phyloP scores from a whole-genome alignment of 2,113 vertebrate genomes.

The Merops nubicus region DNA sequence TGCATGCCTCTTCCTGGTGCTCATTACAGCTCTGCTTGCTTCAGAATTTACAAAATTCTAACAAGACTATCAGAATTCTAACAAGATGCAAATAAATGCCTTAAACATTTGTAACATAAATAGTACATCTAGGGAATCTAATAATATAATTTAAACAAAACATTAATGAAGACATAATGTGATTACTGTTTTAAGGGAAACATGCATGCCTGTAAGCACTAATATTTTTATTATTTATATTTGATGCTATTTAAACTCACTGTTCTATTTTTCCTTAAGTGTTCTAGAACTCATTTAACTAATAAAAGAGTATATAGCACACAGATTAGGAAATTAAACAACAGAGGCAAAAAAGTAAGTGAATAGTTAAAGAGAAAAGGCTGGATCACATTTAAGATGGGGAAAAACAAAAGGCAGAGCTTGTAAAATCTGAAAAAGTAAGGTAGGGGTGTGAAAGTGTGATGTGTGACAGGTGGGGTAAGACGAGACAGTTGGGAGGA shows the following conservation, averaged over 20 bases:
- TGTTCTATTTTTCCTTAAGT: not conserved
- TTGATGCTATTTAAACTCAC: not conserved
- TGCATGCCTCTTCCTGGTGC: not conserved
- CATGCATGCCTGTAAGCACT: not conserved
- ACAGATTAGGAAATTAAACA: constrained; percentile 6
- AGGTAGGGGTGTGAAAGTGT: constrained; percentile 57
- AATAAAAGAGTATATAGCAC: not conserved
- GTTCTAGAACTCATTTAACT: not conserved
- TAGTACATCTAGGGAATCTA: not conserved
- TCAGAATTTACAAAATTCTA: not conserved
- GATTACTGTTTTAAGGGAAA: not conserved
- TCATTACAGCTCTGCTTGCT: not conserved
- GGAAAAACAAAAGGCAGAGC: constrained; percentile 57
- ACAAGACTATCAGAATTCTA: not conserved
- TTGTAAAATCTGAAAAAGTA: constrained; percentile 58
- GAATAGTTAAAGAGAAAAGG: constrained; percentile 34
- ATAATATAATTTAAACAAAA: too few relatives aligned
- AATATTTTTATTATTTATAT: not conserved
- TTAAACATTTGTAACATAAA: not conserved
- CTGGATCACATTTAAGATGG: constrained; percentile 23
- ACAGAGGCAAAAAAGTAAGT: not conserved
- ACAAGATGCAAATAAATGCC: not conserved
- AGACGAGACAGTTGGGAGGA: constrained; percentile 69
- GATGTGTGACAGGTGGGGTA: constrained; percentile 67
- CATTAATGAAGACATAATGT: not conserved